phyloP scores from a whole-genome alignment of 2,113 vertebrate genomes.

The Halcyon senegalensis region DNA sequence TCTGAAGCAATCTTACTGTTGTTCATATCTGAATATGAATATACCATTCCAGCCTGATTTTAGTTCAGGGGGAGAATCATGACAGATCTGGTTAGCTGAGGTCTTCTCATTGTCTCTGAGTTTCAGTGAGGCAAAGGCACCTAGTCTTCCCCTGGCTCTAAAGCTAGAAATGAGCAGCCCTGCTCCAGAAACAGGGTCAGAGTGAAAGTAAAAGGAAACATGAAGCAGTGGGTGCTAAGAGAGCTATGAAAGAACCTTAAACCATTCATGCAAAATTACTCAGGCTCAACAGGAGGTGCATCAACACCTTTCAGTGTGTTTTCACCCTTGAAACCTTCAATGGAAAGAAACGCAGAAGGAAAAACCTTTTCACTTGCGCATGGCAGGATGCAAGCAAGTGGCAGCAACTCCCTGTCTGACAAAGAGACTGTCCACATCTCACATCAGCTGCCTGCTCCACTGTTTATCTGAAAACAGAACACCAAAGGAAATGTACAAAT shows the following conservation, averaged over 20 bases:
- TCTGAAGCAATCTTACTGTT: neutral
- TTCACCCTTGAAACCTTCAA: neutral
- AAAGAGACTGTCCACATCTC: neutral
- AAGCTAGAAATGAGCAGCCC: neutral
- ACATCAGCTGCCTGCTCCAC: neutral
- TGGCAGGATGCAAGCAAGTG: slow-evolving; percentile 46
- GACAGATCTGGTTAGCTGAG: neutral
- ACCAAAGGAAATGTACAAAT: neutral
- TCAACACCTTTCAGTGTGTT: neutral
- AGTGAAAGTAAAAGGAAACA: neutral
- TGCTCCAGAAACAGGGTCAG: neutral
- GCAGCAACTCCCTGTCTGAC: slow-evolving; percentile 52
- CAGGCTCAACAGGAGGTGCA: neutral
- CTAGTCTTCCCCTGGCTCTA: neutral
- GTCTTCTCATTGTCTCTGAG: neutral
- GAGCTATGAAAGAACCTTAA: neutral
- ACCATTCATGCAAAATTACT: neutral
- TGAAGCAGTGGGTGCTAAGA: neutral
- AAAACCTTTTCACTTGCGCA: neutral
- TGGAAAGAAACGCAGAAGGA: neutral
- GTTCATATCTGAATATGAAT: neutral
- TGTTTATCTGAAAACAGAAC: neutral
- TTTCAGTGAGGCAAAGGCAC: neutral
- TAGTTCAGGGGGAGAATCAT: neutral
- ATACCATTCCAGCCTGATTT: neutral